Evolutionary conservation across 1,140 invertebrate species (phyloP), one percentile per base, ranked within the genome.

Genomic region (Thaumatotibia leucotreta): DNA sequence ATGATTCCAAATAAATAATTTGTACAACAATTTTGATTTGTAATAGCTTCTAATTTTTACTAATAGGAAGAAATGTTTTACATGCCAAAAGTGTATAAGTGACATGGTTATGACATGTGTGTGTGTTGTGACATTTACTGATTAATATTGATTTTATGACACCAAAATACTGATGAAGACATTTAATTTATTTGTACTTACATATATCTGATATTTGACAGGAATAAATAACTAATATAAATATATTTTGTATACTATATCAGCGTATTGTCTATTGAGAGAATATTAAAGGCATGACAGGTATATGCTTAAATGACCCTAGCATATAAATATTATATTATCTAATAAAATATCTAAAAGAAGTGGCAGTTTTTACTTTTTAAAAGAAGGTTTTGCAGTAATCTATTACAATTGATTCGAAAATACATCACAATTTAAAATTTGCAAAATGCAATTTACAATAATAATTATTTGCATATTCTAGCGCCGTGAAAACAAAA

Each of bases 241-340:
- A 45, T 45, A 45, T 45, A 45, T 14, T 45, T 45, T 20, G 39
- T 45, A 45, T 45, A 45, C 52, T 58, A 58, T 58, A 58, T 29
- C 52, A 29, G 52, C 52, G 52, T 58, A 58, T 58, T 58, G 52
- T 58, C 52, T 58, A 58, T 58, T 58, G 52, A 58, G 23, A 58
- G 52, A 58, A 14, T 58, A 58, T 24, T 58, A 58, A 58, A 58
- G 52, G 52, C 52, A 58, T 58, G 52, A 58, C 52, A 58, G 52
- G 52, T 58, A 58, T 58, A 58, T 58, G 11, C 24, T 27, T 58
- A 58, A 17, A 27, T 58, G 23, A 58, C 24, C 6, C 52, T 58
- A 58, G 39, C n/a, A 45, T 45, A 20, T 45, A 45, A 1, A 23
- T 54, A n/a, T 24, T 10, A 54, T 31, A 31, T 27, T n/a, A 14